Conservation (phyloP, 2,888 invertebrate genomes). For the Acronicta leporina region DNA sequence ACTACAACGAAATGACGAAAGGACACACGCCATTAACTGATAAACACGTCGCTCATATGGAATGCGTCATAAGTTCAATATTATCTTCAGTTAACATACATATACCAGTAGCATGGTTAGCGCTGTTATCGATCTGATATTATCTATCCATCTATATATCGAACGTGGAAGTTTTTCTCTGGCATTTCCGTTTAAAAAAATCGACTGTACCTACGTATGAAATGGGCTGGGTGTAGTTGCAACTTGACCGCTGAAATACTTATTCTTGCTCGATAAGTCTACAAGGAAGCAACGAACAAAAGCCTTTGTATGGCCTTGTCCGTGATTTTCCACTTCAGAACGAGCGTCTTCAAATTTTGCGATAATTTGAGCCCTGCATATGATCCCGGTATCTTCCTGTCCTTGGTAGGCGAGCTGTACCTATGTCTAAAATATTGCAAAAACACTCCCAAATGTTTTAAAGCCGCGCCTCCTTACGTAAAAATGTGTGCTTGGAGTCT, state of each 20-base stretch:
- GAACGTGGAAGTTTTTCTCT: neutral
- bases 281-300: neutral
- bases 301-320: no score
- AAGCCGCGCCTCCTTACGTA: no score
- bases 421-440: no score
- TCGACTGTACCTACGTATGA: no score
- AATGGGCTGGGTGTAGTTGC: no score
- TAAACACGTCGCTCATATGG: conserved; percentile 1
- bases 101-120: neutral
- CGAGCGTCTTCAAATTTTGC: no score
- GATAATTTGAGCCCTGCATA: no score
- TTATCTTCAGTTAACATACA: conserved; percentile 2
- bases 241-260: neutral
- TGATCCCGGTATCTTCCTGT: no score
- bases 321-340: no score
- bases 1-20: conserved; percentile 1
- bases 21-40: conserved; percentile 4
- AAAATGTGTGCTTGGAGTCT: no score
- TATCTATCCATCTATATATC: neutral
- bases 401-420: no score
- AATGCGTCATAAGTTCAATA: conserved; percentile 14
- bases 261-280: neutral
- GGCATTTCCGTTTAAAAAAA: neutral
- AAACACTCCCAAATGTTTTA: no score
- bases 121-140: neutral